Evolutionary conservation across 2,113 vertebrate species (phyloP).

Genomic region (Tretioscincus oriximinensis): DNA sequence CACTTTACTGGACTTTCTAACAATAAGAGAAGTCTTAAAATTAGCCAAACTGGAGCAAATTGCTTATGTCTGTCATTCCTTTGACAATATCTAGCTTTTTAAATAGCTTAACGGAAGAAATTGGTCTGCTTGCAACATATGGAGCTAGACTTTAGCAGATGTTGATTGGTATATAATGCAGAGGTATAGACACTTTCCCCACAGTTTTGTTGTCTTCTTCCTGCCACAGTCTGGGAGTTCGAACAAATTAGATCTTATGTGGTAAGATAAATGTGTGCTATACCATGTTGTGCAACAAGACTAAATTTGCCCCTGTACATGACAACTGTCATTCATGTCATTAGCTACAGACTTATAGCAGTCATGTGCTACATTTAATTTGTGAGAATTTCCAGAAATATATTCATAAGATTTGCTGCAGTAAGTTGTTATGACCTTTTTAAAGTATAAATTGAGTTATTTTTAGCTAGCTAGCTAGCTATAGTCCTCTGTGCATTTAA

Average conservation of each 20-base stretch:
- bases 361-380: not conserved
- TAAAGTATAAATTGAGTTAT: conserved; percentile 22
- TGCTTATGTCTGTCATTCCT: conserved; percentile 4
- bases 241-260: conserved; percentile 6
- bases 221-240: not conserved
- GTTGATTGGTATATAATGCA: rapidly evolving
- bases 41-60: not conserved
- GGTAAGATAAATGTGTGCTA: not conserved
- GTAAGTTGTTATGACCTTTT: conserved; percentile 10
- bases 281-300: not conserved
- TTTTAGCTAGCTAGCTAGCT: conserved; percentile 6
- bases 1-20: not conserved
- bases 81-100: not conserved
- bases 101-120: not conserved
- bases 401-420: conserved; percentile 5
- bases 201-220: not conserved
- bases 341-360: not conserved
- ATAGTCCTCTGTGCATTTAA: conserved; percentile 19
- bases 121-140: not conserved
- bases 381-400: not conserved
- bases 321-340: conserved; percentile 2
- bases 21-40: not conserved
- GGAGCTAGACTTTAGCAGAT: not conserved
- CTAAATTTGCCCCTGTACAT: not conserved
- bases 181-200: not conserved